phyloP scores from a whole-genome alignment of 2,797 vertebrate genomes.

The Pseudochirops cupreus region DNA sequence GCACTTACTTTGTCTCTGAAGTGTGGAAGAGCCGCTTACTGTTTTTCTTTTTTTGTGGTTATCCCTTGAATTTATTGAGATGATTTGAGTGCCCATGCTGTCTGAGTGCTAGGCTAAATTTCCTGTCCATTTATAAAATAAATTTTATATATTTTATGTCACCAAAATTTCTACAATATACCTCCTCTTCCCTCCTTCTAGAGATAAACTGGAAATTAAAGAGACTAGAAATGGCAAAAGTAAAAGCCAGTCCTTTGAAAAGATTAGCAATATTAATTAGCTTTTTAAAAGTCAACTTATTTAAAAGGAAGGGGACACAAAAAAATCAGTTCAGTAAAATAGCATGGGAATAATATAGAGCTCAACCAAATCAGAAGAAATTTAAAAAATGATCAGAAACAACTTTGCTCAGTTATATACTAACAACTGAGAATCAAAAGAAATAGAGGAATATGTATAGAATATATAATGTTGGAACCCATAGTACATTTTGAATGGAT shows the following conservation, averaged over 20 bases:
- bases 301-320: background rate
- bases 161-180: background rate
- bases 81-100: background rate
- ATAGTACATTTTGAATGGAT: background rate
- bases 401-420: background rate
- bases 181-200: background rate
- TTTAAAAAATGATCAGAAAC: background rate
- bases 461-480: background rate
- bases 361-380: background rate
- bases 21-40: background rate
- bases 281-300: background rate
- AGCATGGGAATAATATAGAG: too few species aligned
- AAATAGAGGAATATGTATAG: background rate
- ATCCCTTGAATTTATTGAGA: slow-evolving; percentile 37
- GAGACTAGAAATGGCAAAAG: background rate
- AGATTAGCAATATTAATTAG: background rate
- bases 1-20: background rate
- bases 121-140: background rate
- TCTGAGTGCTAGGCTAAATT: background rate
- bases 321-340: background rate
- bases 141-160: background rate
- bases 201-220: background rate
- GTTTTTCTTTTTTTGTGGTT: background rate
- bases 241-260: background rate
- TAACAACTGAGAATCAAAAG: background rate